Percentiles rank a stretch among this genome's conserved stretches.
These are phyloP conservation scores for Spilogale gracilis DNA, from an alignment of 2,113 vertebrate species.

Conservation along the genomic window DNA sequence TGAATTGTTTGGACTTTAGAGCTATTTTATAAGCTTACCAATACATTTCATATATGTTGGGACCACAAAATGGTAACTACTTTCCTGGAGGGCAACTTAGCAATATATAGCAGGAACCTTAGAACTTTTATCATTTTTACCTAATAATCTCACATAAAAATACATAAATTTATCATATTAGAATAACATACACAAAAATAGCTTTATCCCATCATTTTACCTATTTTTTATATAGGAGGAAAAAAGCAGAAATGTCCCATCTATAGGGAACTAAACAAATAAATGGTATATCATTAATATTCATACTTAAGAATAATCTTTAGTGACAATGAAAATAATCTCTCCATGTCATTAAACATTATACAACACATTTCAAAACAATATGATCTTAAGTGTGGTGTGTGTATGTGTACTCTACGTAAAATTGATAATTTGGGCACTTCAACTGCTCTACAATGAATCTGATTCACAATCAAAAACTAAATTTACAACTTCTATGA, in stretches of 20 bases:
- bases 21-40: constrained; percentile 38
- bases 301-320: constrained; percentile 33
- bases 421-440: not conserved
- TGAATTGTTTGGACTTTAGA: not conserved
- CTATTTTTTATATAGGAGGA: not conserved
- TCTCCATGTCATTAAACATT: constrained; percentile 41
- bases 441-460: not conserved
- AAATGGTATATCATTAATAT: not conserved
- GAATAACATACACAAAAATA: constrained; percentile 15
- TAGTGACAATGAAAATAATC: constrained; percentile 44
- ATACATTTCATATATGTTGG: not conserved
- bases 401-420: not conserved
- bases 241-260: constrained; percentile 40
- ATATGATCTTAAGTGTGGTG: not conserved
- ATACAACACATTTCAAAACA: constrained; percentile 43
- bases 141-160: not conserved
- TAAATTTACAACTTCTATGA: not conserved
- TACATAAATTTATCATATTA: not conserved
- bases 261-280: constrained; percentile 3
- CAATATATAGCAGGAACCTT: not conserved
- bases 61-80: not conserved
- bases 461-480: constrained; percentile 38
- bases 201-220: constrained; percentile 1
- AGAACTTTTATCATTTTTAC: constrained; percentile 28
- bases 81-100: not conserved